These are phyloP conservation scores for Clamator glandarius DNA, from an alignment of 2,797 vertebrate genomes.

Conservation along the genomic window DNA sequence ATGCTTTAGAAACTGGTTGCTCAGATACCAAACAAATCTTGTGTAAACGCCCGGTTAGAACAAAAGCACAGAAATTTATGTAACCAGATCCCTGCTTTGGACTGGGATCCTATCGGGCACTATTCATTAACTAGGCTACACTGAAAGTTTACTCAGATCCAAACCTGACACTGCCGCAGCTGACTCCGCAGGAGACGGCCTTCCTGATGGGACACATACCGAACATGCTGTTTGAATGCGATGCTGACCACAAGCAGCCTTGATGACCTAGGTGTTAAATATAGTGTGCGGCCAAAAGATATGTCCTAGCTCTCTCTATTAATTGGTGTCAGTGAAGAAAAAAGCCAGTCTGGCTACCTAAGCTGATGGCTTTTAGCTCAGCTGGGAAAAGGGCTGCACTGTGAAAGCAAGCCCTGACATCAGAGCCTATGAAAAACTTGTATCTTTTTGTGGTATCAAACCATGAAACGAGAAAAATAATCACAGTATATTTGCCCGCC, in stretches of 20 bases:
- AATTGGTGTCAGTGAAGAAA: background rate
- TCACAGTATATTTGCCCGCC: background rate
- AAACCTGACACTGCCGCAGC: background rate
- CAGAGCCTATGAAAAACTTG: background rate
- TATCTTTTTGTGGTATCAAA: background rate
- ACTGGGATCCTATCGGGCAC: background rate
- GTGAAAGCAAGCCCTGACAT: background rate
- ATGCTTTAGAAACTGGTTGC: slow-evolving; percentile 72
- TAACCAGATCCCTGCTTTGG: slow-evolving; percentile 14
- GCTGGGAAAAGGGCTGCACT: background rate
- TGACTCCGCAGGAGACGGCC: background rate
- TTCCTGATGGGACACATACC: background rate
- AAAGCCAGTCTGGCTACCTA: background rate
- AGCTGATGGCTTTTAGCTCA: background rate
- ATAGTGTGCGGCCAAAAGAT: background rate
- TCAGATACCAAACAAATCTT: slow-evolving; percentile 69
- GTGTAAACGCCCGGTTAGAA: slow-evolving; percentile 23
- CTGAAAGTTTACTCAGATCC: background rate
- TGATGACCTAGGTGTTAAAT: background rate
- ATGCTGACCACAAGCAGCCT: background rate
- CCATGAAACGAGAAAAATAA: background rate
- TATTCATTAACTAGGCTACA: background rate
- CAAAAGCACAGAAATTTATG: slow-evolving; percentile 34
- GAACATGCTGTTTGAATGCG: background rate
- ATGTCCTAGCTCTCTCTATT: background rate